Evolutionary conservation across 2,797 vertebrate genomes (phyloP).

Genomic region (Sebastes iracundus): DNA sequence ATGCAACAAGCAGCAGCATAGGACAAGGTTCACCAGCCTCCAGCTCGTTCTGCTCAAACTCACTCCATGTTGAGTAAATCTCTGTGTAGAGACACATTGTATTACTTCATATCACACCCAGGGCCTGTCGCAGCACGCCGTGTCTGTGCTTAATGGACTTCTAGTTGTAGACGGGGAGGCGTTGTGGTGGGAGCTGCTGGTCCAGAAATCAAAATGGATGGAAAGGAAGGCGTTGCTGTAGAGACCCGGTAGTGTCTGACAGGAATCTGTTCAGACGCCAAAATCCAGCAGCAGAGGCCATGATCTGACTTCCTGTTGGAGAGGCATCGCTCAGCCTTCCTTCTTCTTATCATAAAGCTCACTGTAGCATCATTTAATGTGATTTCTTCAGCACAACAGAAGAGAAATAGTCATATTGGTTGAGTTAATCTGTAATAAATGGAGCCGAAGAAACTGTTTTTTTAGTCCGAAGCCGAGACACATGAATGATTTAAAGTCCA

Average conservation of each 20-base stretch:
- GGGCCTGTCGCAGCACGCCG: constrained; percentile 19
- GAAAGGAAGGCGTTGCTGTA: background rate
- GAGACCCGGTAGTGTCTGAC: background rate
- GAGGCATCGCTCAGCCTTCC: background rate
- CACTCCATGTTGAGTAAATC: background rate
- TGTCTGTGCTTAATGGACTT: background rate
- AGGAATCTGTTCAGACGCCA: background rate
- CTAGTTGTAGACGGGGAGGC: background rate
- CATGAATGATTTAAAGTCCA: background rate
- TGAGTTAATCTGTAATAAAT: background rate
- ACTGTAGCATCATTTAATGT: background rate
- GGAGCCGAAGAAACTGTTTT: background rate
- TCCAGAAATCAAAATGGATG: constrained; percentile 6
- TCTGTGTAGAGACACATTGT: background rate
- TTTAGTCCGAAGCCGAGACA: background rate
- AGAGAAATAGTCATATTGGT: background rate
- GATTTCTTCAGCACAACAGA: background rate
- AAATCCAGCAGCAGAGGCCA: background rate
- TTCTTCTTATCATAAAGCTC: background rate
- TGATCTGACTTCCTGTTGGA: background rate
- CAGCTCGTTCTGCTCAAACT: background rate
- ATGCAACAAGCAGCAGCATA: constrained; percentile 31
- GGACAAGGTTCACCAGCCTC: constrained; percentile 52
- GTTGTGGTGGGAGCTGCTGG: background rate
- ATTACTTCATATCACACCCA: background rate